Base-by-base conservation (phyloP, 1,140 invertebrate species). In the Drosophila sp. region DNA sequence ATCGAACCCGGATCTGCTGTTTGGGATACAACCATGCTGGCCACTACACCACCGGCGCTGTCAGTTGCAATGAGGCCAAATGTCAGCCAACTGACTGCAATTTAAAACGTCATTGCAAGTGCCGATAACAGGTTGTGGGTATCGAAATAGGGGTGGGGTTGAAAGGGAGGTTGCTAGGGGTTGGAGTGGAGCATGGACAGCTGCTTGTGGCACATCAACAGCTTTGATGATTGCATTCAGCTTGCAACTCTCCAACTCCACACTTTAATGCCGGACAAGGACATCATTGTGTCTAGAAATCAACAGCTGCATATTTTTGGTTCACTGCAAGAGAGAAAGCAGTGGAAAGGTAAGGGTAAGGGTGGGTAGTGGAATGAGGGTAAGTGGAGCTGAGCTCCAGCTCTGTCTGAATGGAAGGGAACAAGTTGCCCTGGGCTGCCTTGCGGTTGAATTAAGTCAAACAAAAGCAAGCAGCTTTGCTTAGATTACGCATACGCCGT, bases 11-110 rank as follows among this genome's bases (percentile, higher is more conserved):
- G 95, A 95, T 96, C 95, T 95, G 95, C 94, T 96, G 95, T 95
- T 96, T 96, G 95, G 95, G 96, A 96, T 95, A 95, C 95, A 96
- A 95, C 95, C 95, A 96, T 96, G 95, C 95, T 96, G 93, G 96
- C 95, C 95, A 95, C 95, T 96, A 96, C 95, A 96, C 95, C 95
- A 96, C 93, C 93, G 94, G 64, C 61, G 69, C 69, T 48, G 94
- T 94, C 25, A 13, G 11, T 16, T 8, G 0, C 13, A 16, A 11
- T 14, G 2, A 4, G 27, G 25, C 16, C 32, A 50, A 65, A 41
- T 57, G 61, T 48, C 48, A 40, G 25, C 4, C 36, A 13, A 13
- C 11, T 38, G 11, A 0, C 53, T 18, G 41, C n/a, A 14, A 14
- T 16, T 43, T 18, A 93, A 94, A 92, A 72, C 51, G 71, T 72